Percentiles rank a stretch among this genome's conserved stretches.
Conservation (phyloP, 30 jellyfish, hydroid and myxozoan genomes). For the Aurelia sp. region DNA sequence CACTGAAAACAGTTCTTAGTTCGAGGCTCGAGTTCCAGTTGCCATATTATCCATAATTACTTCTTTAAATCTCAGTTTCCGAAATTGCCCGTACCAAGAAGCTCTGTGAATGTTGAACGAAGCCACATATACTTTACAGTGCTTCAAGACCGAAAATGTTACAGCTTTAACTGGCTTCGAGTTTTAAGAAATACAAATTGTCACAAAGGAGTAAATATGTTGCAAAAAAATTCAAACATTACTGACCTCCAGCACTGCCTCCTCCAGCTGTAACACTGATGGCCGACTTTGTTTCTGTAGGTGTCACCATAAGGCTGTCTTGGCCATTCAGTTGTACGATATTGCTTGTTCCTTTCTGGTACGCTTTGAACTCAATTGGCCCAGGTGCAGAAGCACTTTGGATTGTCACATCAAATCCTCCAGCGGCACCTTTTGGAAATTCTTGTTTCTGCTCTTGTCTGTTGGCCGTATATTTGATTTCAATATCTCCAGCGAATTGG, state of each 20-base stretch:
- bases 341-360: conserved; percentile 56
- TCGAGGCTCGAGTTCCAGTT: too few species aligned
- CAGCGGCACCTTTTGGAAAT: conserved; percentile 6
- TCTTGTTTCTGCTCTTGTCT: conserved; percentile 34
- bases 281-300: conserved; percentile 53
- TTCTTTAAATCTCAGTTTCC: too few species aligned
- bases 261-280: conserved; percentile 30
- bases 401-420: conserved; percentile 47
- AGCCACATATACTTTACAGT: too few species aligned
- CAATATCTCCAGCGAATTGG: conserved; percentile 63
- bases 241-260: neutral
- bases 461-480: conserved; percentile 21
- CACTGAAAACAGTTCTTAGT: too few species aligned
- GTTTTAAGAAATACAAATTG: too few species aligned
- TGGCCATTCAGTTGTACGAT: conserved; percentile 71
- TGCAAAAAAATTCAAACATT: too few species aligned
- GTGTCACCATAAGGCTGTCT: conserved; percentile 54
- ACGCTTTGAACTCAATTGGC: conserved; percentile 72
- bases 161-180: too few species aligned
- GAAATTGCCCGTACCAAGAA: too few species aligned
- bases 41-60: too few species aligned
- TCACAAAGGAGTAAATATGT: too few species aligned
- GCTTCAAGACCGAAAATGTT: too few species aligned
- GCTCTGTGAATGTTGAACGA: too few species aligned
- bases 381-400: conserved; percentile 54